Base-by-base conservation (phyloP, 2,888 invertebrate species). In the Drosophila anomelani region DNA sequence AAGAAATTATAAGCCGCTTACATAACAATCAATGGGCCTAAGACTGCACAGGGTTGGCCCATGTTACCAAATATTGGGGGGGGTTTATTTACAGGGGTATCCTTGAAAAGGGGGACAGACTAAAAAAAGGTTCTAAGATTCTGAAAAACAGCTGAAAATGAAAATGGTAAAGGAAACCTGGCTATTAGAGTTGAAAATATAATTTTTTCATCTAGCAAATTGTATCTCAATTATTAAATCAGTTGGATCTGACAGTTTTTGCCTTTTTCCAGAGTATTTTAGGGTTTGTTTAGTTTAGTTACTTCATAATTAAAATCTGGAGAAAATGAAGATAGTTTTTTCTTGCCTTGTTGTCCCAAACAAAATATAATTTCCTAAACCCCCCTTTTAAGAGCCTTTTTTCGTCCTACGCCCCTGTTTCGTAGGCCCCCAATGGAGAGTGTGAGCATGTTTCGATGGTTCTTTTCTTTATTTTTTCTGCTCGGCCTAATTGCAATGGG, bases 1-100 rank as follows among this genome's bases (percentile, higher is more conserved):
- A 63, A 70, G 63, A 71, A 69, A 77, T 69, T 76, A 74, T 82
- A 82, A 82, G 81, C 81, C 58, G 82, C 85, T 82, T 82, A 85
- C 82, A 82, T 85, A 81, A 82, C 78, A 78, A 80, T 81, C 80
- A 78, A 71, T 76, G 77, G 69, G 63, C 56, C 78, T 78, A 74
- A 67, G 62, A 77, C 49, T 73, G 36, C 34, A 44, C 61, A 9
- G 32, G 20, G 57, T 1, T 3, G 10, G 32, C 34, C 72, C 17
- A 26, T 49, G 54, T 72, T 54, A 23, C 73, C 56, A 73, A 23
- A 23, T 63, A 76, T 78, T 69, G 59, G 41, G 43, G 15, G 51
- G 36, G 51, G 51, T 70, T 56, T 53, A 53, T 8, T 17, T 20
- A 1, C 67, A 67, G 67, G 1, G 68, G 49, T 56, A 49, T 7